Evolutionary conservation across 1,140 invertebrate genomes (phyloP), one percentile per base, ranked within the genome.

Genomic region (Tyrophagus putrescentiae): DNA sequence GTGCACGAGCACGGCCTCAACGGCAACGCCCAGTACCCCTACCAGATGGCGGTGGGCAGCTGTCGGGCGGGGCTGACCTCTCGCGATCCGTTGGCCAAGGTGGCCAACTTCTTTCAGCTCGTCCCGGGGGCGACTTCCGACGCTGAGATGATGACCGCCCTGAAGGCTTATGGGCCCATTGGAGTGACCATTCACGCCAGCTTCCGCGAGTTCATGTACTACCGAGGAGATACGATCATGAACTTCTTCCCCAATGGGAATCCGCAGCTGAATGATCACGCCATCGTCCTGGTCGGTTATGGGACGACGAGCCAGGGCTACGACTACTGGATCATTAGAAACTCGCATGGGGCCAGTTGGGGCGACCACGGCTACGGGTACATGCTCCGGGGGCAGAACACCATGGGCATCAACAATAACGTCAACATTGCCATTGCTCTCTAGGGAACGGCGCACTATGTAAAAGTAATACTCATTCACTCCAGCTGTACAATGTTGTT

Each of bases 101-200:
- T 62, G 23, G 57, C 32, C 18, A 60, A 60, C 28, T 44, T 45
- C n/a, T 75, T 76, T 6, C 78, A 68, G 64, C 69, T 74, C 29
- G 76, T 78, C 64, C 36, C 72, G 25, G 67, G 69, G 11, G 57
- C 52, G 23, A n/a, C n/a, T 67, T 67, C 66, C 34, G 62, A 66
- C 62, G 77, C 78, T 65, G 60, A 67, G 13, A 63, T 60, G 4
- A 60, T 75, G 41, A 66, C 68, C 62, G 53, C 67, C 53, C 71
- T 70, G 29, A 64, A 69, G 13, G 67, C 66, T 23, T 59, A 68
- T 39, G 73, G 72, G 9, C 73, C 73, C n/a, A 62, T 74, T 48
- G 70, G 70, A 34, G 72, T 75, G n/a, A 72, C 71, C 42, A 74
- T 75, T 63, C 72, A 75, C 64, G 73, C 72, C 29, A 58, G 36